Evolutionary conservation across 2,113 vertebrate genomes (phyloP).

Genomic region (Bubo bubo): DNA sequence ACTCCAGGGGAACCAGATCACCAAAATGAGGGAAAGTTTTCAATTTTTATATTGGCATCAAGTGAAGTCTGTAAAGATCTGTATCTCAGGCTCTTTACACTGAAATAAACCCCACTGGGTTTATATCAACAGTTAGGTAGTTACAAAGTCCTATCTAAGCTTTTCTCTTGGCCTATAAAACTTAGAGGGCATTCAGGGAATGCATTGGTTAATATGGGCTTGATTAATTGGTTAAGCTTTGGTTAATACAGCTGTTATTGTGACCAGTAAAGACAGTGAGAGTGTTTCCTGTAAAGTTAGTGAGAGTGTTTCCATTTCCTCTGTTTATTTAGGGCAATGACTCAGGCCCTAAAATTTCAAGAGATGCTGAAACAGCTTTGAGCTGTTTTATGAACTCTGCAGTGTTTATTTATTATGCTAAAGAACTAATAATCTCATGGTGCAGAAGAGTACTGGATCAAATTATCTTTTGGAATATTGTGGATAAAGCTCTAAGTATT

Average conservation of each 20-base stretch:
- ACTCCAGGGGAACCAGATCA: not conserved
- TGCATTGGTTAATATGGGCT: not conserved
- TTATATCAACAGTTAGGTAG: not conserved
- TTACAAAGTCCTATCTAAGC: not conserved
- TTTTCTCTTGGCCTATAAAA: not conserved
- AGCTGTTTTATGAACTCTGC: not conserved
- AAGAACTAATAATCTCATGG: not conserved
- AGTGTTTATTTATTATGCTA: not conserved
- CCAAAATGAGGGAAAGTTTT: not conserved
- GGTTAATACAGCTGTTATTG: not conserved
- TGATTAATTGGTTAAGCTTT: not conserved
- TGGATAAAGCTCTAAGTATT: not conserved
- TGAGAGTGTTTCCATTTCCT: constrained; percentile 2
- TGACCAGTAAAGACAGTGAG: not conserved
- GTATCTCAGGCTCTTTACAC: not conserved
- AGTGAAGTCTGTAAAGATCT: not conserved
- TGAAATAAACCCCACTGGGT: not conserved
- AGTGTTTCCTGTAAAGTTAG: not conserved
- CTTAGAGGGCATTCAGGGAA: not conserved
- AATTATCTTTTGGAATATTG: not conserved
- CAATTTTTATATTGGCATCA: not conserved
- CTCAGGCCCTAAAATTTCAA: not conserved
- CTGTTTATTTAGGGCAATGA: not conserved
- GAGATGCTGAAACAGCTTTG: not conserved
- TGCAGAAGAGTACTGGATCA: not conserved